These are phyloP conservation scores for Oncorhynchus keta DNA, from an alignment of 2,113 vertebrate genomes.

Conservation along the genomic window DNA sequence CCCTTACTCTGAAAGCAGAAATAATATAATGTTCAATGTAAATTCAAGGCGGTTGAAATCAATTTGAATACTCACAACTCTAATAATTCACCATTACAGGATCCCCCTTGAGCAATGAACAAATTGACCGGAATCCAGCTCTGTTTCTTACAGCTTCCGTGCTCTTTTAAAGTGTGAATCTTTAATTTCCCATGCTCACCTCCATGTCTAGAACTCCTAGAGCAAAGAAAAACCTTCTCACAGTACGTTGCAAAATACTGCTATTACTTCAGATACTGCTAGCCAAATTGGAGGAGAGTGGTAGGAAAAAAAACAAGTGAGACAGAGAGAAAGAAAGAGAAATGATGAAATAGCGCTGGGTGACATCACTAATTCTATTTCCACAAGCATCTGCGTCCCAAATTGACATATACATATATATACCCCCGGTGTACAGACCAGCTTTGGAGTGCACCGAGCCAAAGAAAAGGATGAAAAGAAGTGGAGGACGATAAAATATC, in stretches of 20 bases:
- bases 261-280: constrained; percentile 40
- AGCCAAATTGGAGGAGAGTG: constrained; percentile 31
- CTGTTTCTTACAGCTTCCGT: constrained; percentile 23
- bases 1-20: background rate
- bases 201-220: constrained; percentile 10
- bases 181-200: constrained; percentile 36
- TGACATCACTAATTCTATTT: constrained; percentile 69
- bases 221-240: too few species aligned
- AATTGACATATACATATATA: constrained; percentile 45
- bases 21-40: constrained; percentile 16
- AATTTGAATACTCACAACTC: constrained; percentile 63
- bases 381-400: constrained; percentile 50
- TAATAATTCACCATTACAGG: constrained; percentile 62
- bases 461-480: constrained; percentile 11
- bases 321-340: constrained; percentile 39
- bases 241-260: constrained; percentile 31
- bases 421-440: constrained; percentile 55
- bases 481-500: constrained; percentile 1
- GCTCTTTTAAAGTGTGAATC: constrained; percentile 65
- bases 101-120: constrained; percentile 58
- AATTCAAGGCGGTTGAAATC: constrained; percentile 32
- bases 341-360: constrained; percentile 58
- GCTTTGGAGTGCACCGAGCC: constrained; percentile 37
- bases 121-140: constrained; percentile 57
- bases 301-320: constrained; percentile 12